Base-by-base conservation (phyloP, 2,888 invertebrate species). In the Deilephila porcellus region DNA sequence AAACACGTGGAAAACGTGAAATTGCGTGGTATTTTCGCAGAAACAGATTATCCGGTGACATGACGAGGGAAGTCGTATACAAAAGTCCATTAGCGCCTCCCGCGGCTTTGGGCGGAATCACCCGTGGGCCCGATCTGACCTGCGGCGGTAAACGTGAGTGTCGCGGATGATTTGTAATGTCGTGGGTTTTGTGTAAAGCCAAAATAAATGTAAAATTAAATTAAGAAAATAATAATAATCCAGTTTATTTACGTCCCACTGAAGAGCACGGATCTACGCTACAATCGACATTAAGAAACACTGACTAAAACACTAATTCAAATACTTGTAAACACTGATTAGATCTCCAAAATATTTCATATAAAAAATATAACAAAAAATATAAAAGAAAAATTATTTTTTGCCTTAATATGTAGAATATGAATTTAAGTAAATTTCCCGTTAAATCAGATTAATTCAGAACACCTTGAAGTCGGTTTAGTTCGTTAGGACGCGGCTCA, bases 71-170 rank as follows among this genome's bases (percentile, higher is more conserved):
- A 67, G 67, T 67, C 52, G 67, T 67, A 67, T 25, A 67, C 67
- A 67, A 67, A 64, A 67, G 67, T 67, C 67, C 67, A 67, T 67
- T 67, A 67, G 67, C 45, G 67, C 67, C 60, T 25, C 60, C 52
- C 67, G 45, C 67, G 67, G 52, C 14, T 60, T 29, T 45, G 20
- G 52, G 67, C 52, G 67, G 52, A 67, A 67, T 71, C 71, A 71
- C 71, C 71, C 71, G 60, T 25, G 60, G 71, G 71, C 14, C 60
- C 45, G 37, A 71, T 71, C 45, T 37, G 60, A 60, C 71, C 71
- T 60, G 25, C 25, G 25, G 25, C 37, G 8, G 37, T 20, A 4
- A 67, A 67, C 67, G 52, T 25, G 52, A 67, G 25, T 67, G 67
- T 52, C 17, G 67, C 52, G 25, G 45, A 2, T 6, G 25, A 25